Conservation (phyloP, 2,888 invertebrate genomes). For the Mythimna ferrago region DNA sequence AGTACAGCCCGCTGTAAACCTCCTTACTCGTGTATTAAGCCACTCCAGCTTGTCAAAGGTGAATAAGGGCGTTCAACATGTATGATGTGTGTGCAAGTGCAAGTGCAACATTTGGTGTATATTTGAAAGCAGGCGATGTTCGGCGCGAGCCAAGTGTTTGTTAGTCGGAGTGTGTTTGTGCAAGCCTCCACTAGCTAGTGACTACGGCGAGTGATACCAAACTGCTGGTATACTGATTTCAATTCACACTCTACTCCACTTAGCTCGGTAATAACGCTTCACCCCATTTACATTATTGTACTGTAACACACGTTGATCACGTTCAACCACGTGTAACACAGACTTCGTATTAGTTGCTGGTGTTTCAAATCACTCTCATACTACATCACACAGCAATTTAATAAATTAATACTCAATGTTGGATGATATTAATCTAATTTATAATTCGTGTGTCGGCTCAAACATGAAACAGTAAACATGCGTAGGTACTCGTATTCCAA, state of each 20-base stretch:
- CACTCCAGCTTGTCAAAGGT: neutral
- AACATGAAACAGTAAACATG: slow-evolving; percentile 7
- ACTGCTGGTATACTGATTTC: neutral
- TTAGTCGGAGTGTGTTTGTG: slow-evolving; percentile 12
- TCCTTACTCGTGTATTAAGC: too few species aligned
- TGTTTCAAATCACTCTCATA: neutral
- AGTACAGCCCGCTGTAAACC: neutral
- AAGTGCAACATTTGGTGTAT: slow-evolving; percentile 8
- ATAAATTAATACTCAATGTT: neutral
- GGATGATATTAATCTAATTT: slow-evolving; percentile 19
- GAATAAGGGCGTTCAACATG: neutral
- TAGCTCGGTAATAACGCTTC: neutral
- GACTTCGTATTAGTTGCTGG: neutral
- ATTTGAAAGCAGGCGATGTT: slow-evolving; percentile 6
- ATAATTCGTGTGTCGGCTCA: neutral
- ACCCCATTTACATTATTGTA: slow-evolving; percentile 5
- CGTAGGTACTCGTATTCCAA: slow-evolving; percentile 12
- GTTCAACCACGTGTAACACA: neutral
- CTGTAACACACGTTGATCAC: neutral
- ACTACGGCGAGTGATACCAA: neutral
- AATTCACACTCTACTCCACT: neutral
- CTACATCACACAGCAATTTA: neutral
- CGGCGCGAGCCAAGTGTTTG: slow-evolving; percentile 14
- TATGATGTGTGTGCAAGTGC: neutral
- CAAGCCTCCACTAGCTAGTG: too few species aligned